Base-by-base conservation (phyloP, 2,888 invertebrate genomes). In the Eristalis intricaria region DNA sequence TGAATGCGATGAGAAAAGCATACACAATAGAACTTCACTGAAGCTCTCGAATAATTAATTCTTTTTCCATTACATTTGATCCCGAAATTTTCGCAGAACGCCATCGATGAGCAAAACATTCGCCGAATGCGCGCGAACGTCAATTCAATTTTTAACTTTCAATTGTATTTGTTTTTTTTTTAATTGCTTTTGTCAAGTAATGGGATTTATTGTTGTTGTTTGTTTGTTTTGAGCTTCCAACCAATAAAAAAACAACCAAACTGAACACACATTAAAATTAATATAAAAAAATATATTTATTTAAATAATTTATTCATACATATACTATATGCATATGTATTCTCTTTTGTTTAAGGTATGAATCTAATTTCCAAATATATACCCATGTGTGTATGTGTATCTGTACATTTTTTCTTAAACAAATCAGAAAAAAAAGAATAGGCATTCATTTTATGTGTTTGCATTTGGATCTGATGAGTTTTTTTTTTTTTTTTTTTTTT, bases 301-400 rank as follows among this genome's bases (percentile, higher is more conserved):
- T 81, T 77, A 63, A 81, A 85, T 85, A 81, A 85, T 85, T 85
- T 85, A 85, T 85, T 85, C 63, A 85, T 65, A 38, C 8, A 32
- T 70, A 38, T 75, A 58, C n/a, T 74, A 70, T 29, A 73, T 38
- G 40, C 29, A 15, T 29, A 63, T 69, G n/a, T 63, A 19, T 50
- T 50, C 50, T 19, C 50, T 50, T 38, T 50, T 50, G 19, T 50
- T 50, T 50, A 78, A 66, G 63, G 66, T 76, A 63, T 74, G 63
- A 26, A 56, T 50, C n/a, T 68, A 77, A 77, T 77, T 76, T 84
- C 66, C 66, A 85, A 85, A 56, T 76, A 56, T 58, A 64, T 80
- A 70, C 26, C 26, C 50, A 50, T 60, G 26, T 60, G 26, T 60
- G 26, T 75, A 43, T 84, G 58, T 70, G 66, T 75, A 76, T 84